Conservation (phyloP, 2,797 vertebrate genomes). For the Oryzias sinensis region DNA sequence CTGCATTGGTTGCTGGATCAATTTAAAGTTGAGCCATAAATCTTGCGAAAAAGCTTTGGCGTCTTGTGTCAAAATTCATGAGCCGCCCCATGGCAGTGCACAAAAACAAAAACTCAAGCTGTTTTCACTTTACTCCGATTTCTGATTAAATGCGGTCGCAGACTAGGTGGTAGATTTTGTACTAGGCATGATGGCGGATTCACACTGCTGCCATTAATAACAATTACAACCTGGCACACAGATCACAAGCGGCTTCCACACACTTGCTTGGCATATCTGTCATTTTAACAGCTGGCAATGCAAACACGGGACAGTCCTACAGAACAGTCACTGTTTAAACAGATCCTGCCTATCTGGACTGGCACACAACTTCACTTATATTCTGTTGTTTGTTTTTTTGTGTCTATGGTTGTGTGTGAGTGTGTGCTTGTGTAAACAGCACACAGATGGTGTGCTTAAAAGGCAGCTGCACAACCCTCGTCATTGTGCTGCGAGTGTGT, state of each 20-base stretch:
- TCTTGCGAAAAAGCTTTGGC: too few relatives aligned
- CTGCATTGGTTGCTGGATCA: too few relatives aligned
- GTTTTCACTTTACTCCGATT: constrained; percentile 24
- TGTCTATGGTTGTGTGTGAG: constrained; percentile 25
- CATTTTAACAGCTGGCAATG: constrained; percentile 58
- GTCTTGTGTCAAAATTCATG: constrained; percentile 8
- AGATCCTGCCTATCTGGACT: constrained; percentile 34
- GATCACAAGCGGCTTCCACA: constrained; percentile 36
- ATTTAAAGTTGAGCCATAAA: too few relatives aligned
- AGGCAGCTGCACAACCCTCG: constrained; percentile 64
- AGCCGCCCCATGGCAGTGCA: background rate
- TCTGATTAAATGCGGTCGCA: constrained; percentile 19
- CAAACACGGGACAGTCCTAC: constrained; percentile 36
- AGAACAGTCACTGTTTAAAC: constrained; percentile 48
- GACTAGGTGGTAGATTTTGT: constrained; percentile 4
- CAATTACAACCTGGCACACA: constrained; percentile 36
- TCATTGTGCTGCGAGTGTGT: constrained; percentile 54
- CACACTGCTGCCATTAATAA: constrained; percentile 31
- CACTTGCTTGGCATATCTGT: constrained; percentile 48
- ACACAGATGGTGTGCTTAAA: constrained; percentile 66
- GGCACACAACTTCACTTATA: constrained; percentile 47
- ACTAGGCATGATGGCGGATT: constrained; percentile 12
- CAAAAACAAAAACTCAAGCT: background rate
- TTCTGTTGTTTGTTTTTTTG: constrained; percentile 55
- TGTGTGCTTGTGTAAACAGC: constrained; percentile 43